These are phyloP conservation scores for Serinus canaria DNA, from an alignment of 2,113 vertebrate species.

Conservation along the genomic window DNA sequence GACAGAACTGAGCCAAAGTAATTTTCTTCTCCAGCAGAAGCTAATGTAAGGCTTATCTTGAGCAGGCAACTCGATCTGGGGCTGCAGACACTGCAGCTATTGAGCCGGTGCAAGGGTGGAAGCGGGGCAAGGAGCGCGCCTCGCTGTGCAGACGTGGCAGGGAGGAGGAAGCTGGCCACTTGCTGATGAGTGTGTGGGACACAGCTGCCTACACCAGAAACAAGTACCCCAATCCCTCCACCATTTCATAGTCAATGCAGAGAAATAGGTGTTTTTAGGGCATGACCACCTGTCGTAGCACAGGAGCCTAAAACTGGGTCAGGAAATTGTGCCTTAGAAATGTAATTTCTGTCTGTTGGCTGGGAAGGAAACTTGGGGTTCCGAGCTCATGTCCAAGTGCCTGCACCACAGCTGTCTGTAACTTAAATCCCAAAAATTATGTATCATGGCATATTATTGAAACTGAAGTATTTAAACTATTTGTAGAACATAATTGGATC, in stretches of 20 bases:
- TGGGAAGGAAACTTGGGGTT: not conserved
- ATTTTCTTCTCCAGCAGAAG: not conserved
- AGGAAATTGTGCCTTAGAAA: not conserved
- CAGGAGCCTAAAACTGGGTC: not conserved
- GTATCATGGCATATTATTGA: not conserved
- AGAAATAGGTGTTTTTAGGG: not conserved
- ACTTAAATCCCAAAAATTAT: not conserved
- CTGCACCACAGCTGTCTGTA: not conserved
- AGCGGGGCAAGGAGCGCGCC: accelerated
- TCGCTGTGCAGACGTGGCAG: accelerated
- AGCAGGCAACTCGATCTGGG: not conserved
- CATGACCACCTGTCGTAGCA: accelerated
- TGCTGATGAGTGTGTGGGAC: not conserved
- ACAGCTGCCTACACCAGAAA: not conserved
- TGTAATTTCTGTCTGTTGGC: not conserved
- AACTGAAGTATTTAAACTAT: not conserved
- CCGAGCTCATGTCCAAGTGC: not conserved
- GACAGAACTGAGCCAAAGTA: not conserved
- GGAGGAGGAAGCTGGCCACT: not conserved
- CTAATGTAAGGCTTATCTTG: not conserved
- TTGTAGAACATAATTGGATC: not conserved
- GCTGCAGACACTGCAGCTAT: not conserved
- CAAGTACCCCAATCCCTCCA: accelerated
- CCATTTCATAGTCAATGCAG: not conserved
- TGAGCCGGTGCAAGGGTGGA: accelerated